phyloP scores from a whole-genome alignment of 2,888 invertebrate species.

The Parthenolecanium corni region DNA sequence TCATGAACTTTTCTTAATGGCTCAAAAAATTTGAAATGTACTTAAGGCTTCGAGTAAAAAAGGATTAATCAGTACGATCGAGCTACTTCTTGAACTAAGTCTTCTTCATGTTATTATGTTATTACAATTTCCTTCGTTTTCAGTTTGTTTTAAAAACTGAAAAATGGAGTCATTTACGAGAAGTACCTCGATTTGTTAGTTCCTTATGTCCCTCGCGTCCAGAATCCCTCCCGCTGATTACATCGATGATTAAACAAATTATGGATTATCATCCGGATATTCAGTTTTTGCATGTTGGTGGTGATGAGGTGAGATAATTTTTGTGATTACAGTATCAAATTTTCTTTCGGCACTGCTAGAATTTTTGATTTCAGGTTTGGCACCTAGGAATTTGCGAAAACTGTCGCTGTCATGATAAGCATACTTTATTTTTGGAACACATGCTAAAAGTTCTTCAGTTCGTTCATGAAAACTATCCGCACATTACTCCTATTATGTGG shows the following conservation, averaged over 20 bases:
- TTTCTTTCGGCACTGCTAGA: background rate
- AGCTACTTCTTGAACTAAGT: too few relatives aligned
- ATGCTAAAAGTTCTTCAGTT: slow-evolving; percentile 50
- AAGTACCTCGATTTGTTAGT: slow-evolving; percentile 53
- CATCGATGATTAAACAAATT: slow-evolving; percentile 58
- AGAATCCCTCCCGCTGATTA: slow-evolving; percentile 49
- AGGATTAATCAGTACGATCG: too few relatives aligned
- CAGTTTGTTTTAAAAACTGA: slow-evolving; percentile 63
- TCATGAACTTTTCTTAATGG: too few relatives aligned
- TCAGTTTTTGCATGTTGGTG: slow-evolving; percentile 64
- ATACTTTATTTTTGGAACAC: slow-evolving; percentile 55
- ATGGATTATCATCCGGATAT: slow-evolving; percentile 53
- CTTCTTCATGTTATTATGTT: too few relatives aligned
- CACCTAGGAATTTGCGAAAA: slow-evolving; percentile 51
- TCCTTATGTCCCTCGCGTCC: slow-evolving; percentile 62
- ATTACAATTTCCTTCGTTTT: too few relatives aligned
- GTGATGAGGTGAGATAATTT: slow-evolving; percentile 53
- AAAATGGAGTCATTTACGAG: slow-evolving; percentile 52
- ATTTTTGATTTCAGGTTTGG: slow-evolving; percentile 50
- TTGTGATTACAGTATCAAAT: background rate
- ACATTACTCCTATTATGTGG: slow-evolving; percentile 62
- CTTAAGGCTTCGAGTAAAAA: too few relatives aligned
- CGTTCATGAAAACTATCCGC: slow-evolving; percentile 50
- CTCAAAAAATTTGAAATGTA: too few relatives aligned
- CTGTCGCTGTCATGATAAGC: slow-evolving; percentile 45